phyloP scores from a whole-genome alignment of 2,797 vertebrate species.

The Crenuchus spilurus region DNA sequence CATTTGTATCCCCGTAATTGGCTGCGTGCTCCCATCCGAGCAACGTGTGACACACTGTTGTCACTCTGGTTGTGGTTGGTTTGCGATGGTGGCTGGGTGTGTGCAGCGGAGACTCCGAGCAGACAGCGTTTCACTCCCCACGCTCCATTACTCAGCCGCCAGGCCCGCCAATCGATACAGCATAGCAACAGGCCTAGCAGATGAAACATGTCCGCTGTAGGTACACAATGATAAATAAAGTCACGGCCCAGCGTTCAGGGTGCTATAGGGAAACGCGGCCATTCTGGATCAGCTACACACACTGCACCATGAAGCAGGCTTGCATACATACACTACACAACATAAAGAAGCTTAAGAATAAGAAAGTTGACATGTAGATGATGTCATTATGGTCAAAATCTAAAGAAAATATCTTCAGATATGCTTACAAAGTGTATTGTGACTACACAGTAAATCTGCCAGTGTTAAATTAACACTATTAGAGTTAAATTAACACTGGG shows the following conservation, averaged over 20 bases:
- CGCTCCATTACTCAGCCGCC: slow-evolving; percentile 69
- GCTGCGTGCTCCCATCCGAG: slow-evolving; percentile 14
- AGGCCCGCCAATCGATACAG: slow-evolving; percentile 77
- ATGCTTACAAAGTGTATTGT: too few relatives aligned
- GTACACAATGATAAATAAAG: slow-evolving; percentile 84
- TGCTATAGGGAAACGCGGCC: slow-evolving; percentile 53
- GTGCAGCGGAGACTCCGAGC: slow-evolving; percentile 43
- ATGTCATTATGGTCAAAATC: too few relatives aligned
- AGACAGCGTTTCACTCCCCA: slow-evolving; percentile 53
- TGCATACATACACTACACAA: slow-evolving; percentile 1
- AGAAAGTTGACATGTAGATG: too few relatives aligned
- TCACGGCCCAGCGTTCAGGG: slow-evolving; percentile 67
- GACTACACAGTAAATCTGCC: too few relatives aligned
- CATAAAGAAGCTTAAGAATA: too few relatives aligned
- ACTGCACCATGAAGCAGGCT: slow-evolving; percentile 4
- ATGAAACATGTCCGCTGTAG: slow-evolving; percentile 82
- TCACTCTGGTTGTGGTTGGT: slow-evolving; percentile 42
- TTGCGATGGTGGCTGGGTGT: slow-evolving; percentile 28
- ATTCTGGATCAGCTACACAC: slow-evolving; percentile 8
- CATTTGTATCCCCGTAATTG: slow-evolving; percentile 16
- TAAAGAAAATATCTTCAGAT: too few relatives aligned
- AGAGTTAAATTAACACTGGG: too few relatives aligned
- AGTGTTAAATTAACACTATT: too few relatives aligned
- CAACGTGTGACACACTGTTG: slow-evolving; percentile 24
- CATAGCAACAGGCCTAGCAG: slow-evolving; percentile 75